Conservation (phyloP, 2,113 vertebrate genomes). For the Erpornis zantholeuca region DNA sequence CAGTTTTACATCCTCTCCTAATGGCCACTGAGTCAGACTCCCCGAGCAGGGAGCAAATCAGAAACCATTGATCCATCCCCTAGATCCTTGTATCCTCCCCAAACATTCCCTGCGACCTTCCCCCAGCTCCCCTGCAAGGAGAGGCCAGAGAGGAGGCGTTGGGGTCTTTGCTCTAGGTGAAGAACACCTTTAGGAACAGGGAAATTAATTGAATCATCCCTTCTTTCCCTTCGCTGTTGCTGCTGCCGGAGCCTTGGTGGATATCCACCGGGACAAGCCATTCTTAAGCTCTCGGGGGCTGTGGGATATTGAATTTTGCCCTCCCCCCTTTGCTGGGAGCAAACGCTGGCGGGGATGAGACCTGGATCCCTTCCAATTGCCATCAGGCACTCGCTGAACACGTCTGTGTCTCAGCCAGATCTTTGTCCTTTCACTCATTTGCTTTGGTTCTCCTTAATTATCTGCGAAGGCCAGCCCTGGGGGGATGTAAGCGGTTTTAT, state of each 20-base stretch:
- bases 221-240: background rate
- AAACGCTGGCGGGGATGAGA: background rate
- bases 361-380: constrained; percentile 5
- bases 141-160: background rate
- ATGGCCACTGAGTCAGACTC: background rate
- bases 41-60: background rate
- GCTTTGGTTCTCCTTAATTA: background rate
- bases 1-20: background rate
- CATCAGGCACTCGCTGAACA: background rate
- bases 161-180: background rate
- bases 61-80: background rate
- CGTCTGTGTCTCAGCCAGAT: background rate
- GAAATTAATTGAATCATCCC: background rate
- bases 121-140: background rate
- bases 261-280: background rate
- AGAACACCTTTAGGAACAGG: accelerated
- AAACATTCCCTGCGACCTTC: background rate
- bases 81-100: background rate
- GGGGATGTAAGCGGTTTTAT: background rate
- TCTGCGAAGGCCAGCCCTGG: background rate
- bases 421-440: background rate
- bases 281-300: background rate
- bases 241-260: background rate
- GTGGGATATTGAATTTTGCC: background rate
- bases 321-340: background rate